Evolutionary conservation across 1,140 invertebrate species (phyloP), one percentile per base, ranked within the genome.

Genomic region (Acromyrmex charruanus): DNA sequence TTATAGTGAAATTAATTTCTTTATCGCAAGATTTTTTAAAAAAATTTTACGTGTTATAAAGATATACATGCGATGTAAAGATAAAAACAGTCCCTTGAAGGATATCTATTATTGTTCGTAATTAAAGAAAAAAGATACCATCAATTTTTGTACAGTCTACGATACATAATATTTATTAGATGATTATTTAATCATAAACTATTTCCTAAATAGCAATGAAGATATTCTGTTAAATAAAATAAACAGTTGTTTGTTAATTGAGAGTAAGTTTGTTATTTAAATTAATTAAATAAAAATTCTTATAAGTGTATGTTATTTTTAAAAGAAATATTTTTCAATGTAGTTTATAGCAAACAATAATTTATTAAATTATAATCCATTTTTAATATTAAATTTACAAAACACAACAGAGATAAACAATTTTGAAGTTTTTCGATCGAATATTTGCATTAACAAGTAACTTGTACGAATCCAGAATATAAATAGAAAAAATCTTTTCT

Each of bases 41-140:
- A 55, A 71, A 68, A 72, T 39, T 82, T 44, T 82, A 72, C 39
- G n/a, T 28, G 49, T 31, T n/a, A 75, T 31, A 69, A 68, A 75
- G 12, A 82, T 25, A 59, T 61, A 59, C 10, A 69, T 58, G 53
- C 35, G 14, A 82, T 31, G n/a, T 75, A n/a, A 61, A 71, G 5
- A 71, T 71, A 74, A 82, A 44, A 77, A 28, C 35, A 77, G 28
- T 89, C 87, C 75, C 87, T 89, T 89, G 87, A 89, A 89, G 87
- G 87, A 89, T 82, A 68, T 71, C 25, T 31, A 9, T 77, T 88
- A n/a, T 65, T 28, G n/a, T 88, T 89, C 49, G 21, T 74, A 16
- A 61, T 84, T 61, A 51, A 61, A 51, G 9, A 25, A 2, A 31
- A 16, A 51, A 31, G 12, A 44, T 74, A 82, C 7, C 12, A 14